Base-by-base conservation (phyloP, 2,113 vertebrate species). In the Megaceryle torquata region DNA sequence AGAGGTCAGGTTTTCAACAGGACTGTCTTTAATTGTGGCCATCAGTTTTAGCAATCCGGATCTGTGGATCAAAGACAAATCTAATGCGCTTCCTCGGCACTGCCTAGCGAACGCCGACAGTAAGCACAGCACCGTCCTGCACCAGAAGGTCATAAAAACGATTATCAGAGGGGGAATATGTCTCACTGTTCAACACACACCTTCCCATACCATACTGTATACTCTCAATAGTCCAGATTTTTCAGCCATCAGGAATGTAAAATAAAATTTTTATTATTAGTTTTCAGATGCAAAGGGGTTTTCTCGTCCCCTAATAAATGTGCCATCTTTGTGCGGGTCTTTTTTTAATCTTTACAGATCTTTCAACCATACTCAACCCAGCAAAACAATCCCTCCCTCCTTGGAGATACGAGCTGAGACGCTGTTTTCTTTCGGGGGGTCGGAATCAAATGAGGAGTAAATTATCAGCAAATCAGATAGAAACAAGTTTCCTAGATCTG, bases 1-100 rank as follows among this genome's bases (percentile, higher is more conserved):
- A 98, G 98, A 98, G 98, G 98, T 98, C 98, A 98, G 98, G 95
- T 97, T 98, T 98, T 98, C 97, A 98, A 96, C 90, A 85, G 97
- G 97, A 98, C 97, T 98, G 98, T 97, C 98, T 98, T 98, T 98
- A 98, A 98, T 98, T 98, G 98, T 96, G 97, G 97, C 98, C 98
- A 98, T 98, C 97, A 96, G 98, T 97, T 98, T 98, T 97, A 96
- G 97, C 97, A 98, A 96, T 95, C 95, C 97, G 78, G 91, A 98
- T 98, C 97, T 97, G 83, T 7, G 97, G 98, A 98, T 98, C 98
- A 98, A 98, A 98, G 98, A 97, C 97, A 98, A 96, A 97, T 97
- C 96, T 96, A 97, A 98, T 96, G 97, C 71, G 90, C 97, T 98
- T 97, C 97, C 97, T 97, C 96, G 87, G 74, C 37, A 35, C 93